Base-by-base conservation (phyloP, 2,113 vertebrate species). In the Carollia perspicillata region DNA sequence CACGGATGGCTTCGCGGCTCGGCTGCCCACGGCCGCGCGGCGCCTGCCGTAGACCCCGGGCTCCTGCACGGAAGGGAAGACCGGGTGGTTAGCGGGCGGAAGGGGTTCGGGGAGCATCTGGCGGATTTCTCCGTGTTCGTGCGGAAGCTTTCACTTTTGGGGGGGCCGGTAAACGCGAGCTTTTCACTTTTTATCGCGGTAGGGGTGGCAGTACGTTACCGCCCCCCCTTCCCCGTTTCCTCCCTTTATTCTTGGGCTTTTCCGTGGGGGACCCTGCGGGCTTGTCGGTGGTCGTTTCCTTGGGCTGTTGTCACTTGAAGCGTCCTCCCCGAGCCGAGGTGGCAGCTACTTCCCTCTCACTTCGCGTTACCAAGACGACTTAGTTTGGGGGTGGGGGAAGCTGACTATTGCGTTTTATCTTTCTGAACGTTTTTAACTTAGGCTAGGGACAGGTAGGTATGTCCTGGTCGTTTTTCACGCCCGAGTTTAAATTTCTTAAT, bases 1-100 rank as follows among this genome's bases (percentile, higher is more conserved):
- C 97, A 49, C 77, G 97, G 98, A 97, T 97, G 96, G 97, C 97
- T 97, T 81, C 72, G 33, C 92, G 97, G 97, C 97, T 95, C 78
- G 75, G 96, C 97, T 93, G 97, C 96, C 97, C 96, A 44, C 63
- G 91, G 96, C 89, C 86, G 90, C 96, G 94, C 7, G 85, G 94
- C 90, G 81, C 42, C 87, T 96, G 14, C 40, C 26, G 84, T 40
- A 71, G 94, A 89, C 86, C 58, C 58, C 33, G 16, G 96, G 95
- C 93, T 97, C 97, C 96, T 97, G 96, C 55, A 40, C 69, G 94
- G 84, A 96, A 92, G 74, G 69, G 58, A 93, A 93, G 95, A 81
- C 84, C 69, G 96, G 89, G 93, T 95, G 93, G 71, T 97, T 89
- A 75, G 92, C 90, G 33, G 77, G 66, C 84, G 71, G 90, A 23